Evolutionary conservation across 2,888 invertebrate species (phyloP).

Genomic region (Pyrrhia umbra): DNA sequence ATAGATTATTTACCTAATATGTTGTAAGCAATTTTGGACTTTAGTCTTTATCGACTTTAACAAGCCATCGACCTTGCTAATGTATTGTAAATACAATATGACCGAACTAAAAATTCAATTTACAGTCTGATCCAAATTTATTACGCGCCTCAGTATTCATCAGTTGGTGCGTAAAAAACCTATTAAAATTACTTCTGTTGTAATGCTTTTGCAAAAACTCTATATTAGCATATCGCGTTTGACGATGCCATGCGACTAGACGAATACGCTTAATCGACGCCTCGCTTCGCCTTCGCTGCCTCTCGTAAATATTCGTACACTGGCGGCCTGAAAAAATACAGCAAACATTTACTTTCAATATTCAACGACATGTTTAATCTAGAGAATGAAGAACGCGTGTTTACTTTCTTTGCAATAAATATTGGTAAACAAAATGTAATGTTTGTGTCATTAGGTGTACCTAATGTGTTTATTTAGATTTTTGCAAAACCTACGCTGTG

Average conservation of each 20-base stretch:
- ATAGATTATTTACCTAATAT: background rate
- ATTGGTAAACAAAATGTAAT: slow-evolving; percentile 57
- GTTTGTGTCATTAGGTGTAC: slow-evolving; percentile 46
- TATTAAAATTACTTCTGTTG: slow-evolving; percentile 45
- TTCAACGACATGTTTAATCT: slow-evolving; percentile 74
- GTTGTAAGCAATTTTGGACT: background rate
- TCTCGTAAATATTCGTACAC: slow-evolving; percentile 68
- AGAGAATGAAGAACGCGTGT: slow-evolving; percentile 65
- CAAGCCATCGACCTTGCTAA: slow-evolving; percentile 23
- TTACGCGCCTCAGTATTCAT: slow-evolving; percentile 43
- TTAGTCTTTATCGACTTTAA: slow-evolving; percentile 15
- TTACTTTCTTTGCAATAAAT: slow-evolving; percentile 59
- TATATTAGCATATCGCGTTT: slow-evolving; percentile 49
- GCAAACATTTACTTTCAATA: slow-evolving; percentile 75
- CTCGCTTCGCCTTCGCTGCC: slow-evolving; percentile 53
- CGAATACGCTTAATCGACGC: slow-evolving; percentile 62
- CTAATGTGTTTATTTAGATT: slow-evolving; percentile 46
- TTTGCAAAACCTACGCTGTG: slow-evolving; percentile 1
- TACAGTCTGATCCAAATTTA: slow-evolving; percentile 39
- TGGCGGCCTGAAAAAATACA: slow-evolving; percentile 62
- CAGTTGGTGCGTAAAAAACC: slow-evolving; percentile 34
- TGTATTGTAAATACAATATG: slow-evolving; percentile 30
- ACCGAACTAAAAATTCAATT: slow-evolving; percentile 51
- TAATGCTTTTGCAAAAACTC: slow-evolving; percentile 44
- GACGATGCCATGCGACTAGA: slow-evolving; percentile 33